Evolutionary conservation across 2,113 vertebrate genomes (phyloP).

Genomic region (Spea bombifrons): DNA sequence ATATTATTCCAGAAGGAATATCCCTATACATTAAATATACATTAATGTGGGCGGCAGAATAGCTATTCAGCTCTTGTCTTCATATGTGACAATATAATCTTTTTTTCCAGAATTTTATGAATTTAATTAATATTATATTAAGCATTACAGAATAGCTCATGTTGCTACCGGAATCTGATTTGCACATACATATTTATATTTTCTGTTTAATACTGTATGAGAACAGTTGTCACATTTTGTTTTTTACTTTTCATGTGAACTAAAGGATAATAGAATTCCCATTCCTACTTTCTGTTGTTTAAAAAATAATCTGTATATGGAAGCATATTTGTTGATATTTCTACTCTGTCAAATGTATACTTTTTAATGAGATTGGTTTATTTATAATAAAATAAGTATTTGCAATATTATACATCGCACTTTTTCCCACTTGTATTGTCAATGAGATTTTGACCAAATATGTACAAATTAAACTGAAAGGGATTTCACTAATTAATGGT

Average conservation of each 20-base stretch:
- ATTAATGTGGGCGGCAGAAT: background rate
- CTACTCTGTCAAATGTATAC: too few species aligned
- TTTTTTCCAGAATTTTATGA: background rate
- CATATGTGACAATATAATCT: background rate
- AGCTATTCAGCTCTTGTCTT: background rate
- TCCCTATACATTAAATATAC: background rate
- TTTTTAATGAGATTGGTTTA: too few species aligned
- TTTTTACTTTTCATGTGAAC: background rate
- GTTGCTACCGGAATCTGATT: background rate
- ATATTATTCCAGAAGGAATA: background rate
- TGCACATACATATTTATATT: background rate
- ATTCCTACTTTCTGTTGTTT: too few species aligned
- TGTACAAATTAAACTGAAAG: too few species aligned
- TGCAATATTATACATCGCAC: too few species aligned
- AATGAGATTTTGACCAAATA: too few species aligned
- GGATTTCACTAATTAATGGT: too few species aligned
- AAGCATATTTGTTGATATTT: too few species aligned
- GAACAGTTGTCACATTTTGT: background rate
- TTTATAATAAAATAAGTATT: too few species aligned
- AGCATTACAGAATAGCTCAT: background rate
- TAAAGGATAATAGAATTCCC: background rate
- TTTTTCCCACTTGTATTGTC: too few species aligned
- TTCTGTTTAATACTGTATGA: background rate
- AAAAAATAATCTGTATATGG: too few species aligned
- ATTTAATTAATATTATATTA: background rate